Base-by-base conservation (phyloP, 1,140 invertebrate genomes). In the Antheraea mylitta region DNA sequence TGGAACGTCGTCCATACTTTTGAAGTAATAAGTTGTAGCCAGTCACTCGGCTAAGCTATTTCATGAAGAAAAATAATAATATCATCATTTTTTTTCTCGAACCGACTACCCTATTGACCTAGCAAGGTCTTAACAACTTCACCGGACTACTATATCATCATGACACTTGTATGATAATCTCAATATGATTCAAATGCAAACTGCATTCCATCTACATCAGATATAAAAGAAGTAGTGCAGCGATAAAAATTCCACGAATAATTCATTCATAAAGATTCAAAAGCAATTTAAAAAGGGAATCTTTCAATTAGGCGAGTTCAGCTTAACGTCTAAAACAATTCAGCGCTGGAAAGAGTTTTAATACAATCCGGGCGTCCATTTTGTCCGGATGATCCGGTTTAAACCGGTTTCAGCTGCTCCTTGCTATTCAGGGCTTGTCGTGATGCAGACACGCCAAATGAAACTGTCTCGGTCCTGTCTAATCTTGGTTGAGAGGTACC, bases 401-500 rank as follows among this genome's bases (percentile, higher is more conserved):
- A 69, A 69, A 67, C 60, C 73, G 69, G 66, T 69, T 74, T 30
- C 62, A 68, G 68, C 70, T 72, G 72, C 68, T 73, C 68, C 72
- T 68, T 68, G 68, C 71, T 75, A 75, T 75, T 72, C 74, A 75
- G 59, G 45, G 62, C 64, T 59, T 71, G 67, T 77, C 68, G 67
- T 64, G 68, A 68, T 69, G 66, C 69, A 74, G 70, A 70, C 75
- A 67, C 63, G 69, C 71, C 76, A 72, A 81, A 79, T 79, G 79
- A 78, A 77, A 77, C 75, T 80, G 73, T 80, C 78, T 74, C 69
- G 64, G 65, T 53, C n/a, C 65, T n/a, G 72, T 75, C 78, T 75
- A 74, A 79, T 79, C 73, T 74, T 70, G 42, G 45, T 53, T 53
- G 64, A 38, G 22, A 66, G 58, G 48, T 73, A 78, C 73, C 63